phyloP scores from a whole-genome alignment of 2,888 invertebrate genomes.

The Sminthurides aquaticus region DNA sequence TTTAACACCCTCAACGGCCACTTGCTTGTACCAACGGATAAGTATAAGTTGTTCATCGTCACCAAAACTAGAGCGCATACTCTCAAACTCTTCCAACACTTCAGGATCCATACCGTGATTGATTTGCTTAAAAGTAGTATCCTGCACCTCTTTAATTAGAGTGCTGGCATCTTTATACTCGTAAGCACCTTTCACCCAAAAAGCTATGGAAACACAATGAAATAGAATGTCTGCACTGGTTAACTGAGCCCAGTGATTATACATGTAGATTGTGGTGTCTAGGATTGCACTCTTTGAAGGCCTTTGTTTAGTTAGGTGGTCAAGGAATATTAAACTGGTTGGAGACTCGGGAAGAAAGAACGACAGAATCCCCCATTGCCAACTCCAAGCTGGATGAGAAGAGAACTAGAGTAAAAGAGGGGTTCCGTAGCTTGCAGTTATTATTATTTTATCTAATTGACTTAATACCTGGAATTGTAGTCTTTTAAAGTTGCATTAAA shows the following conservation, averaged over 20 bases:
- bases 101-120: background rate
- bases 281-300: too few relatives aligned
- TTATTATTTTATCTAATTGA: too few relatives aligned
- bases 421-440: too few relatives aligned
- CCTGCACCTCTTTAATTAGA: background rate
- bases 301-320: too few relatives aligned
- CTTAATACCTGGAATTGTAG: too few relatives aligned
- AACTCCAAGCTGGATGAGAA: too few relatives aligned
- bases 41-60: background rate
- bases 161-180: background rate
- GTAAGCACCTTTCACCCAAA: background rate
- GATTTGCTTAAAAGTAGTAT: background rate
- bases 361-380: too few relatives aligned
- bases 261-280: background rate
- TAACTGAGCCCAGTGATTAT: background rate
- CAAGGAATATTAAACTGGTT: too few relatives aligned
- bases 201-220: background rate
- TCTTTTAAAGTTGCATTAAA: background rate
- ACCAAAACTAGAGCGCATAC: background rate
- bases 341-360: too few relatives aligned
- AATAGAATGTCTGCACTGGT: background rate
- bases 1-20: background rate
- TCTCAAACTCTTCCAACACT: background rate
- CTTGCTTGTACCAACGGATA: background rate
- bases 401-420: too few relatives aligned